Conservation (phyloP, 2,888 invertebrate genomes). For the Drosophila hawaiiensis region DNA sequence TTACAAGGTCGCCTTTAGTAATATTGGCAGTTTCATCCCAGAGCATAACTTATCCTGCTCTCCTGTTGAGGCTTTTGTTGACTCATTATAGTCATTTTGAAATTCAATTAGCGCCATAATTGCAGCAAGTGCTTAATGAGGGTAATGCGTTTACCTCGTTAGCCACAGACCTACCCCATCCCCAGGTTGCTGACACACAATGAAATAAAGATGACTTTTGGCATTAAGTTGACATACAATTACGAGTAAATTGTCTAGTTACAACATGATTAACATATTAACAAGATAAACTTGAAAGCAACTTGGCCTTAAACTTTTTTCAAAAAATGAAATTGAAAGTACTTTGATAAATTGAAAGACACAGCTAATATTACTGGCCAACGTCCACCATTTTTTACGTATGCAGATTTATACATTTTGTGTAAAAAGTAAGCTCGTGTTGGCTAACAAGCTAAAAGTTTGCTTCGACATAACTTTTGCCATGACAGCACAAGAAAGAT, state of each 20-base stretch:
- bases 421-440: slow-evolving; percentile 46
- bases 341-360: slow-evolving; percentile 40
- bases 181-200: background rate
- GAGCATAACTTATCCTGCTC: slow-evolving; percentile 42
- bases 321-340: background rate
- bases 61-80: slow-evolving; percentile 52
- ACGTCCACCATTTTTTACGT: slow-evolving; percentile 17
- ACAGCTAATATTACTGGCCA: slow-evolving; percentile 27
- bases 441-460: slow-evolving; percentile 51
- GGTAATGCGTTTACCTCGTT: slow-evolving; percentile 67
- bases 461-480: slow-evolving; percentile 40
- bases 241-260: slow-evolving; percentile 24
- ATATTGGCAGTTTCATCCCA: slow-evolving; percentile 6
- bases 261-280: slow-evolving; percentile 51
- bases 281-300: slow-evolving; percentile 35
- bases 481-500: slow-evolving; percentile 24
- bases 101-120: slow-evolving; percentile 76
- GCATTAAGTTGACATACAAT: slow-evolving; percentile 22
- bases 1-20: background rate
- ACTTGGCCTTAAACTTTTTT: slow-evolving; percentile 12
- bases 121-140: slow-evolving; percentile 72
- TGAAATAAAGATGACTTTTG: slow-evolving; percentile 13
- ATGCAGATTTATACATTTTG: slow-evolving; percentile 57
- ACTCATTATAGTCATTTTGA: slow-evolving; percentile 73
- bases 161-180: slow-evolving; percentile 12